Evolutionary conservation across 2,888 invertebrate species (phyloP).

Genomic region (Macrophya annulata): DNA sequence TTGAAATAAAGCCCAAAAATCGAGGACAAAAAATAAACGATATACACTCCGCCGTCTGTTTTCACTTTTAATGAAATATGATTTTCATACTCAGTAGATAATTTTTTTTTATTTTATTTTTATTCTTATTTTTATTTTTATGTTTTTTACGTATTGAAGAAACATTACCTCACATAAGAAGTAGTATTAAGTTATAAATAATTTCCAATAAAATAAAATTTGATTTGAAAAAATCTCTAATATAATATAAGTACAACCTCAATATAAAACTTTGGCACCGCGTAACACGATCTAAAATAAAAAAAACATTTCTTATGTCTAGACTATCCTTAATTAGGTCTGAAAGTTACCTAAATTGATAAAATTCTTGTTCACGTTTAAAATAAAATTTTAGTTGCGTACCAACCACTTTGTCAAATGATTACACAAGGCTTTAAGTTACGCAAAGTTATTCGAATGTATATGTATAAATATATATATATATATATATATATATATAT

Average conservation of each 20-base stretch:
- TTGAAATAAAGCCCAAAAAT: slow-evolving; percentile 24
- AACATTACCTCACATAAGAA: not conserved
- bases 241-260: not conserved
- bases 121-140: no score
- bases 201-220: not conserved
- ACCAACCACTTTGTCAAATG: not conserved
- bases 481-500: slow-evolving; percentile 31
- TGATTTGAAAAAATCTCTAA: not conserved
- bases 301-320: not conserved
- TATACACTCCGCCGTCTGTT: slow-evolving; percentile 7
- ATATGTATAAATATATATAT: not conserved
- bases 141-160: not conserved
- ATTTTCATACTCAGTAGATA: not conserved
- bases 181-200: not conserved
- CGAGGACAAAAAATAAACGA: slow-evolving; percentile 22
- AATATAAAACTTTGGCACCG: not conserved
- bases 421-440: slow-evolving; percentile 11
- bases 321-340: not conserved
- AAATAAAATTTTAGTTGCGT: not conserved
- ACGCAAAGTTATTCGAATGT: not conserved
- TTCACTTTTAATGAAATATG: not conserved
- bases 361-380: not conserved
- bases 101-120: not conserved
- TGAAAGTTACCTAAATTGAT: not conserved
- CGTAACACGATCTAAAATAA: not conserved